Evolutionary conservation across 2,113 vertebrate species (phyloP), one percentile per base, ranked within the genome.

Genomic region (Eupsittula cactorum): DNA sequence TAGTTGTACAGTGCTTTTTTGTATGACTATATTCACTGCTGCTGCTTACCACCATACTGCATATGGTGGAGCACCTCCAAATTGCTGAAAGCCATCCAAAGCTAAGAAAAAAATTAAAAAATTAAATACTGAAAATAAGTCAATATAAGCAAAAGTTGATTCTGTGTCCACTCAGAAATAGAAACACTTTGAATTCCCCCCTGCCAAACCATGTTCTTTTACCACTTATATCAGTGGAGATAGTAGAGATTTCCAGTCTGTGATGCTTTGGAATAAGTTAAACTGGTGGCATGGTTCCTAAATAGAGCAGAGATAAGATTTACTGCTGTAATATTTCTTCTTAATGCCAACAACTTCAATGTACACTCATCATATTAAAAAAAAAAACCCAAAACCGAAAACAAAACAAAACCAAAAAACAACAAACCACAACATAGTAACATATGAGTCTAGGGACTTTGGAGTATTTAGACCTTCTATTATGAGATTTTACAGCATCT

Each of bases 371-470:
- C 8, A 28, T 31, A 47, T 29, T 49, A 41, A 67, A 20, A 69
- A n/a, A 9, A 20, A 8, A 1, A 5, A 3, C 0, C 3, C 6
- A 29, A 41, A 64, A 42, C 6, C 2, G 5, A 57, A 57, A 42
- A 29, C 27, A 29, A 28, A 57, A 39, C 20, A n/a, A 59, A 59
- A n/a, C 13, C 33, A n/a, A 59, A 57, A n/a, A 23, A 7, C 20
- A 59, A n/a, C 13, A n/a, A 59, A 23, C 57, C 20, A n/a, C 5
- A 28, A 33, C 13, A 39, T 6, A 60, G 10, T 39, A 59, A 37
- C 14, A 53, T 25, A 5, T 57, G 23, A 85, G 11, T n/a, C 23
- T 69, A 60, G 21, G 9, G 23, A 76, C 25, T 65, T 42, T 27
- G 24, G 8, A 71, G 21, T 35, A 73, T 35, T 78, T 47, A 79